Evolutionary conservation across 1,140 invertebrate genomes (phyloP).

Genomic region (Tetramorium alpestre): DNA sequence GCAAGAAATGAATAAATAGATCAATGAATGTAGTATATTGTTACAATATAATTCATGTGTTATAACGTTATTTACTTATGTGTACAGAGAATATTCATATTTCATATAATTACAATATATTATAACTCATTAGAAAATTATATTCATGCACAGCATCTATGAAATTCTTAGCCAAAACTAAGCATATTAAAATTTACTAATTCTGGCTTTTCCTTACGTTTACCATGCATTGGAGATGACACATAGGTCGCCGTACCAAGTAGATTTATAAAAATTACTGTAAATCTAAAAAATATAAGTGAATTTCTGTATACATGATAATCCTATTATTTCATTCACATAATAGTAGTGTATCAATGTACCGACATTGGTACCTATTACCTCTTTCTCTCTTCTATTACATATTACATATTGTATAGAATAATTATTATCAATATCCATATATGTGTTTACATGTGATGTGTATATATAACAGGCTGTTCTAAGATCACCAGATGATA

Average conservation of each 20-base stretch:
- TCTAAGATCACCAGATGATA: slow-evolving; percentile 32
- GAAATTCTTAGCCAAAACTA: slow-evolving; percentile 80
- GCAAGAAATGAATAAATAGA: slow-evolving; percentile 42
- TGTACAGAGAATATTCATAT: slow-evolving; percentile 81
- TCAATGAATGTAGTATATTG: slow-evolving; percentile 73
- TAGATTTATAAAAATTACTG: slow-evolving; percentile 85
- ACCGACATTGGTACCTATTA: slow-evolving; percentile 66
- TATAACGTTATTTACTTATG: slow-evolving; percentile 80
- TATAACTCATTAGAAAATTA: slow-evolving; percentile 82
- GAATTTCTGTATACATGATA: slow-evolving; percentile 81
- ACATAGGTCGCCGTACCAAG: slow-evolving; percentile 81
- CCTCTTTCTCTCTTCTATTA: slow-evolving; percentile 42
- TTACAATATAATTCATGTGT: slow-evolving; percentile 81
- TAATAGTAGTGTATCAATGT: slow-evolving; percentile 69
- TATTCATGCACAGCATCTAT: slow-evolving; percentile 82
- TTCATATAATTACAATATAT: slow-evolving; percentile 82
- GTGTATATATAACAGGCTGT: slow-evolving; percentile 63
- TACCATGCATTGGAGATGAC: slow-evolving; percentile 79
- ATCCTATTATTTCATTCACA: slow-evolving; percentile 72
- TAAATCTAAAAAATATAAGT: slow-evolving; percentile 85
- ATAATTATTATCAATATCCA: slow-evolving; percentile 76
- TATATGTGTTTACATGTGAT: slow-evolving; percentile 66
- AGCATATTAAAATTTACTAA: slow-evolving; percentile 80
- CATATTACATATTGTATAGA: slow-evolving; percentile 63
- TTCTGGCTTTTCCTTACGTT: slow-evolving; percentile 75